A percentile compares a stretch with the other conserved stretches of the same genome.
Conservation (phyloP, 2,797 vertebrate species). For the Linurgus olivaceus region DNA sequence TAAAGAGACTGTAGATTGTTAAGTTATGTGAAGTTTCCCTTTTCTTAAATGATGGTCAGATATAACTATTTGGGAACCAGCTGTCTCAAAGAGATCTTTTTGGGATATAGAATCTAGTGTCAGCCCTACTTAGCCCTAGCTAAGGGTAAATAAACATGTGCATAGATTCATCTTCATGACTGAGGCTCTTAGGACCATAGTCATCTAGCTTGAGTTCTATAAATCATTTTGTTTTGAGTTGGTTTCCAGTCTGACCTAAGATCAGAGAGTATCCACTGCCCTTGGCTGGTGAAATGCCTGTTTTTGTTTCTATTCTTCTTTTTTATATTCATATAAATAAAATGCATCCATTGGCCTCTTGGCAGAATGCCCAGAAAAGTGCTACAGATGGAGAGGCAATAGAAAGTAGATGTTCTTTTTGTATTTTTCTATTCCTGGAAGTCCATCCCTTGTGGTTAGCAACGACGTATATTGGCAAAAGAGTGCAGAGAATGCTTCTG, state of each 20-base stretch:
- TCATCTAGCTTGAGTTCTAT: background rate
- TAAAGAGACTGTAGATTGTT: background rate
- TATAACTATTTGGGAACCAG: background rate
- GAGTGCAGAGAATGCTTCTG: background rate
- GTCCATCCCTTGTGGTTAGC: background rate
- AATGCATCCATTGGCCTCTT: background rate
- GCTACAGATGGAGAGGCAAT: background rate
- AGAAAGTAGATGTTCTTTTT: background rate
- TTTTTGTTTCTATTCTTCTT: background rate
- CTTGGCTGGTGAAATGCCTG: accelerated
- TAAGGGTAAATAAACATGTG: background rate
- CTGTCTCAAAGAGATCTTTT: background rate
- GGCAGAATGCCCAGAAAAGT: background rate
- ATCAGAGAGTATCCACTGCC: background rate
- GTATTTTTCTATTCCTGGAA: background rate
- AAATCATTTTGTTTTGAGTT: background rate
- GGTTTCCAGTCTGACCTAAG: background rate
- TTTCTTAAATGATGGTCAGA: background rate
- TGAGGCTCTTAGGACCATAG: background rate
- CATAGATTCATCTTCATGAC: background rate
- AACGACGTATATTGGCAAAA: background rate
- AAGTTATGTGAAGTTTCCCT: background rate
- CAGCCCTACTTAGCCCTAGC: background rate
- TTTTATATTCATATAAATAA: background rate
- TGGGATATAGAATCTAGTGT: background rate